Conservation (phyloP, 2,888 invertebrate genomes). For the Hirtodrosophila cameraria region DNA sequence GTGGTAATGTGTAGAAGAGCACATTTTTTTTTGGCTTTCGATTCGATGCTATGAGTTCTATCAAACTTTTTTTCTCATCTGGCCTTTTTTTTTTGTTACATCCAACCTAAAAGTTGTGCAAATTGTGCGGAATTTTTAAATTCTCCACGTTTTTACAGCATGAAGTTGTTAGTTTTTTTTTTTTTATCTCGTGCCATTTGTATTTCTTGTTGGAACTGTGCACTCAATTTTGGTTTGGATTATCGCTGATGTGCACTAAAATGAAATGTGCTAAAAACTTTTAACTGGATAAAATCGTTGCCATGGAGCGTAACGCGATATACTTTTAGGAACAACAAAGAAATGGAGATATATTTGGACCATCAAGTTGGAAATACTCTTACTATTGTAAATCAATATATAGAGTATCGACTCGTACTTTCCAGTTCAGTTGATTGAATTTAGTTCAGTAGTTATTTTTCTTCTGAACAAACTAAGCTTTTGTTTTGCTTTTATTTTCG, state of each 20-base stretch:
- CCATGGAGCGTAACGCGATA: constrained; percentile 12
- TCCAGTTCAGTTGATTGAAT: too few species aligned
- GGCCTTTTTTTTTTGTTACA: constrained; percentile 27
- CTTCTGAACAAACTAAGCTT: too few species aligned
- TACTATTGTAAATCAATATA: too few species aligned
- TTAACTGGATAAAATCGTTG: constrained; percentile 45
- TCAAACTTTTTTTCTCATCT: constrained; percentile 51
- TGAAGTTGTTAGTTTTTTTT: constrained; percentile 27
- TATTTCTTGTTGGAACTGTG: constrained; percentile 46
- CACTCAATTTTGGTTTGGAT: constrained; percentile 74
- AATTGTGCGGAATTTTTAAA: constrained; percentile 62
- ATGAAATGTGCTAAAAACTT: constrained; percentile 56
- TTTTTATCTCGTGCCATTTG: constrained; percentile 41
- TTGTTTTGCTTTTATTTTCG: too few species aligned
- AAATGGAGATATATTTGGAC: background rate
- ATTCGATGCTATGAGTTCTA: constrained; percentile 34
- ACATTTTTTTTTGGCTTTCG: constrained; percentile 11
- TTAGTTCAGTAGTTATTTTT: too few species aligned
- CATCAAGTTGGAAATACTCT: too few species aligned
- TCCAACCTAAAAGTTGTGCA: constrained; percentile 49
- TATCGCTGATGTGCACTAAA: constrained; percentile 74
- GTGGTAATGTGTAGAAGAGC: constrained; percentile 34
- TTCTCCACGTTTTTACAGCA: constrained; percentile 43
- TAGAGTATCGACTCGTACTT: too few species aligned
- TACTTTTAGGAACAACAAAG: constrained; percentile 4